These are phyloP conservation scores for Augiades crinisus DNA, from an alignment of 2,888 invertebrate species.

Conservation along the genomic window DNA sequence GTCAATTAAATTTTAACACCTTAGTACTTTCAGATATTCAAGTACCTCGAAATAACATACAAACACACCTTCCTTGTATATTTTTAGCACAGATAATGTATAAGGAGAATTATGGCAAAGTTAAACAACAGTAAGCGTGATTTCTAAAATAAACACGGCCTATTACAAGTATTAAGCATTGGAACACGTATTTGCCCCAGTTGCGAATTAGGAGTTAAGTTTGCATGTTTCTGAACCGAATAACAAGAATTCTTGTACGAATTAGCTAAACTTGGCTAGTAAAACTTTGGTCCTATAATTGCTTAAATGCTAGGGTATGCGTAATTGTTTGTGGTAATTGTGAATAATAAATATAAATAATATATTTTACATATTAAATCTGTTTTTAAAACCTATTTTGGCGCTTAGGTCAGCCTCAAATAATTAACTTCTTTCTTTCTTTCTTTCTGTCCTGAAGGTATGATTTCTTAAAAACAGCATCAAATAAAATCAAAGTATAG, in stretches of 20 bases:
- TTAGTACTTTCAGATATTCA: no score
- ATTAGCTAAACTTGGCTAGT: not conserved
- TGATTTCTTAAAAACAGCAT: no score
- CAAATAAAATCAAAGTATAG: no score
- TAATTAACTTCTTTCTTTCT: no score
- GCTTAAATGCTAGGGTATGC: not conserved
- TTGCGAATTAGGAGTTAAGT: constrained; percentile 8
- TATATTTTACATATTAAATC: no score
- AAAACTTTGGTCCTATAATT: not conserved
- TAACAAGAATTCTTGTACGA: not conserved
- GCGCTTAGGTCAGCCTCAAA: no score
- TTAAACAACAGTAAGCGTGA: constrained; percentile 19
- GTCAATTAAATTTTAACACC: no score
- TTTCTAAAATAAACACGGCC: constrained; percentile 19
- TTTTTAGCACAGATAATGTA: constrained; percentile 2
- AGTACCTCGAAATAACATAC: no score
- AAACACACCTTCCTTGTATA: not conserved
- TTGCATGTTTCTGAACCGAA: not conserved
- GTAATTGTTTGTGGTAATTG: no score
- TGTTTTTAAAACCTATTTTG: no score
- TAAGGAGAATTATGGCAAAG: not conserved
- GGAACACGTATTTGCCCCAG: constrained; percentile 19
- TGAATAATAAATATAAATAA: no score
- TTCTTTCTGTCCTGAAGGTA: no score
- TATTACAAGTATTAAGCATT: constrained; percentile 15